These are phyloP conservation scores for Sarcophaga variegata DNA, from an alignment of 2,888 invertebrate genomes.

Conservation along the genomic window DNA sequence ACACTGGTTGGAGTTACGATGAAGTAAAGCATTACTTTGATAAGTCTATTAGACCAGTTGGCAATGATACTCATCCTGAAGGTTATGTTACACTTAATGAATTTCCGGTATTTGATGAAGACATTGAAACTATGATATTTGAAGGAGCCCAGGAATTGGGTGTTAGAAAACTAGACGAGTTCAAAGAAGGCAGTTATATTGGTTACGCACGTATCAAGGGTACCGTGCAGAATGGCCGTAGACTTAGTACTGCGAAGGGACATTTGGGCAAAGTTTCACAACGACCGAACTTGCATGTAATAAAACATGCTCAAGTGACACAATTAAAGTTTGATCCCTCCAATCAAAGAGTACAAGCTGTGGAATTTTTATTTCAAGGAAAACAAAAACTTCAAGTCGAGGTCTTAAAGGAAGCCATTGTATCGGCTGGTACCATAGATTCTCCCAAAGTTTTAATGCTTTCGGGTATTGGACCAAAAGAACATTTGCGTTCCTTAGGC, in stretches of 20 bases:
- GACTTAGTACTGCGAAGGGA: constrained; percentile 89
- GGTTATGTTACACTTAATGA: constrained; percentile 82
- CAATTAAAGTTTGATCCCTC: constrained; percentile 83
- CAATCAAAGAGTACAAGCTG: constrained; percentile 81
- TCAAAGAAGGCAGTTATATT: constrained; percentile 81
- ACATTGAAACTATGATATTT: constrained; percentile 77
- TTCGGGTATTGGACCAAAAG: constrained; percentile 78
- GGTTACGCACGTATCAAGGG: constrained; percentile 83
- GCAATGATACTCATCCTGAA: constrained; percentile 72
- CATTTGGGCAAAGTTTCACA: constrained; percentile 84
- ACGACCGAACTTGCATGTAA: constrained; percentile 84
- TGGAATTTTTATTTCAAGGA: constrained; percentile 83
- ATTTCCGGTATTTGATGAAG: constrained; percentile 74
- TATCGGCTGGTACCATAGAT: constrained; percentile 79
- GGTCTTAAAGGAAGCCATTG: constrained; percentile 75
- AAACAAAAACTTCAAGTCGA: constrained; percentile 70
- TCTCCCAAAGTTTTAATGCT: constrained; percentile 79
- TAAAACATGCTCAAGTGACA: constrained; percentile 84
- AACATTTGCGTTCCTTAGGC: constrained; percentile 72
- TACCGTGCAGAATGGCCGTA: constrained; percentile 84
- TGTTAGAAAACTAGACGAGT: constrained; percentile 76
- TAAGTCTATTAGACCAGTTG: constrained; percentile 84
- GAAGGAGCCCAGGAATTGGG: constrained; percentile 83
- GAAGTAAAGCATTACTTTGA: constrained; percentile 90
- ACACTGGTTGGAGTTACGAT: constrained; percentile 87